phyloP scores from a whole-genome alignment of 2,113 vertebrate genomes.

The Clupea harengus region DNA sequence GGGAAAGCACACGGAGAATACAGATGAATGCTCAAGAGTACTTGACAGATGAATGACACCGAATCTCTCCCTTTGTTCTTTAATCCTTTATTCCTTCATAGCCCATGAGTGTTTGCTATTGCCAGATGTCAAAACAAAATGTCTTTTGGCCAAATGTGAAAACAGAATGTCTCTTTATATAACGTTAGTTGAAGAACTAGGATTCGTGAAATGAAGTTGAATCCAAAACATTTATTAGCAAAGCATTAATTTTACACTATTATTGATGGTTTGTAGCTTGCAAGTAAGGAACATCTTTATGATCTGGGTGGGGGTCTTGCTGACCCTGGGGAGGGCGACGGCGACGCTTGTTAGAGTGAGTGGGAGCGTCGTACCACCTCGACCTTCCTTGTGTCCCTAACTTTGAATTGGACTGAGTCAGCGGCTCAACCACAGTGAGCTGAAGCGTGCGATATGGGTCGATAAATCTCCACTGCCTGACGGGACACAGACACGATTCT shows the following conservation, averaged over 20 bases:
- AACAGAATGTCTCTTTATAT: background rate
- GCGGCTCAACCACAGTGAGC: background rate
- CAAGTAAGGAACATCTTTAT: too few species aligned
- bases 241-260: background rate
- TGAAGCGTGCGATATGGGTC: background rate
- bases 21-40: background rate
- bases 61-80: background rate
- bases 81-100: background rate
- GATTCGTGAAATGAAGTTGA: background rate
- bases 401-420: conserved; percentile 19
- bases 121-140: too few species aligned
- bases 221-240: background rate
- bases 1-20: background rate
- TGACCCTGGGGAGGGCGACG: too few species aligned
- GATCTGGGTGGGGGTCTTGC: background rate
- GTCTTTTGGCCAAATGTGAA: too few species aligned
- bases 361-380: background rate
- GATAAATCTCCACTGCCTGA: conserved; percentile 28
- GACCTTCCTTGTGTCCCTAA: background rate
- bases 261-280: too few species aligned
- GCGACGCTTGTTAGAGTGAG: background rate
- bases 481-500: background rate
- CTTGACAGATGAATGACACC: background rate
- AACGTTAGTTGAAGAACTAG: background rate
- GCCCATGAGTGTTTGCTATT: too few species aligned